Base-by-base conservation (phyloP, 2,113 vertebrate species). In the Plectropomus leopardus region DNA sequence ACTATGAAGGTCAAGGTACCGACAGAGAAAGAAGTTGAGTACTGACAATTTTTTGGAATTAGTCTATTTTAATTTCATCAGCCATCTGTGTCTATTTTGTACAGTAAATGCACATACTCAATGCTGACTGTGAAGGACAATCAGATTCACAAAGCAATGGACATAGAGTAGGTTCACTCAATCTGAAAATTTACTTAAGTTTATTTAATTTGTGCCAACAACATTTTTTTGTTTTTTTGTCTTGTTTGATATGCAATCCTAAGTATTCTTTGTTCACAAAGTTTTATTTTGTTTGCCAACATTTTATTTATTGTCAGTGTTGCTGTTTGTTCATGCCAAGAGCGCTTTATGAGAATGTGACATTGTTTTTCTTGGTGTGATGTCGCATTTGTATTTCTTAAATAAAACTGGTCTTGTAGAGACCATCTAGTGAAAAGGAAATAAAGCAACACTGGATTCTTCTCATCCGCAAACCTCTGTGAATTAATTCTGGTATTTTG, bases 241-340 rank as follows among this genome's bases (percentile, higher is more conserved):
- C 76, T 75, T 90, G 84, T 93, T 92, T 91, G 79, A 92, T 94
- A 95, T 94, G 92, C 94, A 94, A 95, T 91, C 89, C 85, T 92
- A 87, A 94, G 83, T 93, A 89, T 92, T 88, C 66, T 89, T 87
- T 82, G 78, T 88, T 91, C 76, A 84, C 78, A 88, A 88, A 85
- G 85, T 92, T 92, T 91, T 83, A 88, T 93, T 90, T 86, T 86
- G 71, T 88, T 93, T 34, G 80, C 89, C 86, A 89, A 88, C 83
- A 54, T 91, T 90, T 87, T 94, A 95, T 96, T 95, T 95, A 95
- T 95, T 95, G 93, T 94, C 93, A 93, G 83, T 89, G 86, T 95
- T 94, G 92, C 92, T 95, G 93, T 94, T 94, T 92, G 84, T 92
- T 93, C 84, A 91, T 92, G 89, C 85, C 89, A 93, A 93, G 91